Conservation (phyloP, 23 tunicate genomes). For the Styela plicata region DNA sequence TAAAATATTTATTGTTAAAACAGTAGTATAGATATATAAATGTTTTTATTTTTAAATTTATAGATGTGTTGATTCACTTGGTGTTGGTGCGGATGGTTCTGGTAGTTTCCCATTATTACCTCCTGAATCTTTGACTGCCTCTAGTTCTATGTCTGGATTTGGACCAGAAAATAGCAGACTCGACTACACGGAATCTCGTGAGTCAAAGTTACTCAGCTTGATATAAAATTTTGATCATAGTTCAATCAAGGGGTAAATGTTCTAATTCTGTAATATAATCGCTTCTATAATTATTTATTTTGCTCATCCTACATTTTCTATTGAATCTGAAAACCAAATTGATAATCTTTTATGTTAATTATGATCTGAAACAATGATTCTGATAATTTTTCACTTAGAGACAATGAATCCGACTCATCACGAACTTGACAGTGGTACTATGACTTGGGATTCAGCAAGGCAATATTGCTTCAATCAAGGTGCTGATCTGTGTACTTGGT, state of each 20-base stretch:
- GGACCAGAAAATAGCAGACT: constrained; percentile 57
- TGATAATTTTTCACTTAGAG: not conserved
- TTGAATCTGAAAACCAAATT: not conserved
- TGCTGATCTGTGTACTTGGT: constrained; percentile 32
- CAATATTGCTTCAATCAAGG: constrained; percentile 35
- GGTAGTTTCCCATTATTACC: constrained; percentile 35
- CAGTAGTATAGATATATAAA: not conserved
- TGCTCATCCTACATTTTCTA: too few relatives aligned
- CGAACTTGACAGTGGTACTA: not conserved
- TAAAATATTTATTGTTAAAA: not conserved
- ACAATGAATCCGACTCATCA: not conserved
- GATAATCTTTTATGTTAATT: not conserved
- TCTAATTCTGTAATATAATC: not conserved
- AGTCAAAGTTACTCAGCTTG: too few relatives aligned
- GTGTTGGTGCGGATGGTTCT: constrained; percentile 34
- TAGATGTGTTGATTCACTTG: constrained; percentile 64
- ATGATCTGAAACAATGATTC: too few relatives aligned
- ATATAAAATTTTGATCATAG: too few relatives aligned
- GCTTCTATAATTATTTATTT: too few relatives aligned
- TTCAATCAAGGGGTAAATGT: not conserved
- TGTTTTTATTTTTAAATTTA: not conserved
- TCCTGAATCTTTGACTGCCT: constrained; percentile 43
- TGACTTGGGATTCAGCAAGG: constrained; percentile 46
- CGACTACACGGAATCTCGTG: constrained; percentile 55
- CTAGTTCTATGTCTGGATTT: constrained; percentile 41